phyloP scores from a whole-genome alignment of 2,888 invertebrate species.

The Drosophila mettleri region DNA sequence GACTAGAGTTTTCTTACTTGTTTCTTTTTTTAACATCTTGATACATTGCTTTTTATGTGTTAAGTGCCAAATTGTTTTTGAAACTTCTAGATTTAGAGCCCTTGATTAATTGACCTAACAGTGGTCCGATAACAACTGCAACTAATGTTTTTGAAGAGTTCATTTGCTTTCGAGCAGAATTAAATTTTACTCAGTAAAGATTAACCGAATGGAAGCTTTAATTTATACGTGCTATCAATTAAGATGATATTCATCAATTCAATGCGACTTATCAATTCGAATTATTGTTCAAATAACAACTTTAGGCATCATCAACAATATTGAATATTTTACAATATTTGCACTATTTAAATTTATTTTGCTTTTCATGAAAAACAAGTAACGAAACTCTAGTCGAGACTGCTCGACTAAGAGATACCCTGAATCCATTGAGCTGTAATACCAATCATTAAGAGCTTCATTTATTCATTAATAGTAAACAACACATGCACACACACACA shows the following conservation, averaged over 20 bases:
- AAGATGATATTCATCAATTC: conserved; percentile 22
- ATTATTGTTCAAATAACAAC: not conserved
- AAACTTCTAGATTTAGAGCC: conserved; percentile 20
- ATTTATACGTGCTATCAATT: conserved; percentile 37
- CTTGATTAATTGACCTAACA: conserved; percentile 57
- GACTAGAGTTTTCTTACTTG: not conserved
- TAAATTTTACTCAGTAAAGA: conserved; percentile 29
- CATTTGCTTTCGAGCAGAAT: conserved; percentile 24
- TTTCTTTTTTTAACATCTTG: conserved; percentile 36
- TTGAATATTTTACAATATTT: too few relatives aligned
- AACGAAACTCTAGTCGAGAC: too few relatives aligned
- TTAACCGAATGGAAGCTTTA: conserved; percentile 20
- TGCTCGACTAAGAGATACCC: too few relatives aligned
- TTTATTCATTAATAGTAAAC: too few relatives aligned
- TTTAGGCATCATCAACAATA: not conserved
- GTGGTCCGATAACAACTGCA: conserved; percentile 28
- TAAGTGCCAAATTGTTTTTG: conserved; percentile 27
- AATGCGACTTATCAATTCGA: conserved; percentile 8
- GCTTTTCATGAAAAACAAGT: too few relatives aligned
- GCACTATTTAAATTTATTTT: conserved; percentile 9
- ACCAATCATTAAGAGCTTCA: too few relatives aligned
- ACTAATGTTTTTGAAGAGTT: conserved; percentile 42
- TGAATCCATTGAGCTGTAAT: too few relatives aligned
- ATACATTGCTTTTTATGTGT: conserved; percentile 58
- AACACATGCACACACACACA: too few relatives aligned